Conservation (phyloP, 2,888 invertebrate genomes). For the Unio pictorum region DNA sequence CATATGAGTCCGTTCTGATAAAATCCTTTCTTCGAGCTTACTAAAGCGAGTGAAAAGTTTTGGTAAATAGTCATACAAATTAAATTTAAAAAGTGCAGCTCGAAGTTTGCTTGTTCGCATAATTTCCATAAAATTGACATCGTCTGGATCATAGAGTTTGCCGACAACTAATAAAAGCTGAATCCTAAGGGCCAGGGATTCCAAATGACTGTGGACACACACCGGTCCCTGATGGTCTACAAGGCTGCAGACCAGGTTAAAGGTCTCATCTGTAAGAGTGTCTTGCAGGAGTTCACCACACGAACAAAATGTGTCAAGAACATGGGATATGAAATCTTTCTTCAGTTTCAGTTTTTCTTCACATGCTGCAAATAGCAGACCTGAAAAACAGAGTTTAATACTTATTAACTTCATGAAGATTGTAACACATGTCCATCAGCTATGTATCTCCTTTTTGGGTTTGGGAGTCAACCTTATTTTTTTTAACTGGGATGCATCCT, state of each 20-base stretch:
- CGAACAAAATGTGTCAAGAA: slow-evolving; percentile 45
- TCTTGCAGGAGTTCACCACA: slow-evolving; percentile 37
- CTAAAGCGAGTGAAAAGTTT: not conserved
- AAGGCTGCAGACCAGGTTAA: slow-evolving; percentile 38
- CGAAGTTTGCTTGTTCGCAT: slow-evolving; percentile 40
- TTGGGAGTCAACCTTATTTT: too few species aligned
- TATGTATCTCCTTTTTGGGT: too few species aligned
- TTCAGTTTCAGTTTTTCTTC: slow-evolving; percentile 44
- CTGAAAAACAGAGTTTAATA: slow-evolving; percentile 23
- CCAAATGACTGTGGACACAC: slow-evolving; percentile 38
- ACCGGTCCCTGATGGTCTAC: slow-evolving; percentile 32
- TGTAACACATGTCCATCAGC: too few species aligned
- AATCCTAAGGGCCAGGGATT: slow-evolving; percentile 51
- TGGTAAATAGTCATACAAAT: slow-evolving; percentile 13
- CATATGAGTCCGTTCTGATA: slow-evolving; percentile 32
- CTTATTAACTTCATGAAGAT: too few species aligned
- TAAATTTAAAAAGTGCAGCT: slow-evolving; percentile 17
- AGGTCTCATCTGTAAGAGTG: slow-evolving; percentile 42
- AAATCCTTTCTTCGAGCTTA: slow-evolving; percentile 10
- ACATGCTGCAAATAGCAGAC: slow-evolving; percentile 48
- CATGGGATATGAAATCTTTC: slow-evolving; percentile 43
- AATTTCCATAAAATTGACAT: slow-evolving; percentile 46
- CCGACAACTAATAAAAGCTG: slow-evolving; percentile 50
- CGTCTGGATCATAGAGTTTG: slow-evolving; percentile 42
- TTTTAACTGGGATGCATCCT: too few species aligned